A percentile compares a stretch with the other conserved stretches of the same genome.
Evolutionary conservation across 2,797 vertebrate species (phyloP).

Genomic region (Botia kubotai): DNA sequence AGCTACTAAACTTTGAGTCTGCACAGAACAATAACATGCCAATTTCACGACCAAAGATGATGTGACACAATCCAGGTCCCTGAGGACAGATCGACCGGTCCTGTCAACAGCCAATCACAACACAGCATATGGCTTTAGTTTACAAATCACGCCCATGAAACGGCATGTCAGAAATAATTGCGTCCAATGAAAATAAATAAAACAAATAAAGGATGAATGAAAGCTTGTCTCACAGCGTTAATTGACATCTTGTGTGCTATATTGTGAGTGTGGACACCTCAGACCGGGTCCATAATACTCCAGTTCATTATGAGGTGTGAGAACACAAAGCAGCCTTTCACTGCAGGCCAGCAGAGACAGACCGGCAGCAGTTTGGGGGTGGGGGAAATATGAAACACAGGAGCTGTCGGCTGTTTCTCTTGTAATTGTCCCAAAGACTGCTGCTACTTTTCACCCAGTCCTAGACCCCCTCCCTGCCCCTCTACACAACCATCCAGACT

Average conservation of each 20-base stretch:
- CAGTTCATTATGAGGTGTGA: constrained; percentile 76
- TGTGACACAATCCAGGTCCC: constrained; percentile 32
- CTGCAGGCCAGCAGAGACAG: constrained; percentile 73
- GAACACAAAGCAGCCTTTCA: constrained; percentile 78
- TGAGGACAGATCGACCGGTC: background rate
- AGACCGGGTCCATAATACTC: constrained; percentile 67
- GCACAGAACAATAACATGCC: constrained; percentile 43
- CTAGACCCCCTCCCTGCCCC: constrained; percentile 53
- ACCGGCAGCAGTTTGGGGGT: constrained; percentile 46
- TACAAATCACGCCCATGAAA: background rate
- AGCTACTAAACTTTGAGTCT: constrained; percentile 5
- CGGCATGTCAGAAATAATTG: constrained; percentile 40
- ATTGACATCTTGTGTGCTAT: constrained; percentile 56
- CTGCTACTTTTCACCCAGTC: constrained; percentile 74
- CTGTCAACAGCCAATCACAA: constrained; percentile 25
- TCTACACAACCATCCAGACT: constrained; percentile 30
- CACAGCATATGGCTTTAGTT: constrained; percentile 37
- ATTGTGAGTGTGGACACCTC: constrained; percentile 62
- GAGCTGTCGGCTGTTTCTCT: constrained; percentile 72
- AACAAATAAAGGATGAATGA: constrained; percentile 34
- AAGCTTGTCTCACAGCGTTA: constrained; percentile 37
- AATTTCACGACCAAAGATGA: constrained; percentile 26
- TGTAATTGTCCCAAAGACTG: constrained; percentile 74
- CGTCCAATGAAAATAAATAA: constrained; percentile 40
- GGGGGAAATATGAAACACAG: constrained; percentile 47